Conservation (phyloP, 2,797 vertebrate species). For the Rhodeus uyekii region DNA sequence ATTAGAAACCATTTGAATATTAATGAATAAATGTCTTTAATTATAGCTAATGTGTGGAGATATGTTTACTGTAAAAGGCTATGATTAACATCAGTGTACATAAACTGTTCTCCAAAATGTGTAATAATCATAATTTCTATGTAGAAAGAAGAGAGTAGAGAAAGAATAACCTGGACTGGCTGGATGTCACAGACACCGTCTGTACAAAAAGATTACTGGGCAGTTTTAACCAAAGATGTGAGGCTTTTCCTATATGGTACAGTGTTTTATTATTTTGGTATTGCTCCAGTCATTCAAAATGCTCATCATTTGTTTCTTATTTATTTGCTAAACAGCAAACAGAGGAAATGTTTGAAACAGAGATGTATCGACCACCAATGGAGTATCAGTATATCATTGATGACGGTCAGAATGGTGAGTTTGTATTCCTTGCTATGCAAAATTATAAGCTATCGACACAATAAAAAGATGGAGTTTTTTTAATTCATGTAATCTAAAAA, state of each 20-base stretch:
- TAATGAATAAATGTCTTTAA: background rate
- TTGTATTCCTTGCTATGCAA: conserved; percentile 18
- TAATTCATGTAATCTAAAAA: background rate
- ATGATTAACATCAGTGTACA: background rate
- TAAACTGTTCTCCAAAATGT: conserved; percentile 36
- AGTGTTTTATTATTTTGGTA: conserved; percentile 36
- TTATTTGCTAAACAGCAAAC: conserved; percentile 76
- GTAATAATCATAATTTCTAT: conserved; percentile 53
- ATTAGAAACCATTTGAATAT: background rate
- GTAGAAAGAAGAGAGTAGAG: conserved; percentile 52
- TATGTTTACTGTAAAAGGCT: conserved; percentile 11
- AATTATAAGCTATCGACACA: background rate
- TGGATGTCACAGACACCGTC: conserved; percentile 61
- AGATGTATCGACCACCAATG: conserved; percentile 88
- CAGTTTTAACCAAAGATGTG: conserved; percentile 62
- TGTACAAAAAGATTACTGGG: conserved; percentile 63
- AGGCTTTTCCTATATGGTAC: conserved; percentile 52
- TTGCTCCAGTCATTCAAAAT: conserved; percentile 24
- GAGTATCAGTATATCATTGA: conserved; percentile 94
- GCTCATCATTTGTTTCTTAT: conserved; percentile 18
- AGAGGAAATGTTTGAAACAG: conserved; percentile 92
- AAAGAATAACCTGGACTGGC: conserved; percentile 60
- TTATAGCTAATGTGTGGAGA: background rate
- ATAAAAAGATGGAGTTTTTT: background rate
- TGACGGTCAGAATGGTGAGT: conserved; percentile 88